Evolutionary conservation across 1,140 invertebrate species (phyloP).

Genomic region (Drosophila nebulosa): DNA sequence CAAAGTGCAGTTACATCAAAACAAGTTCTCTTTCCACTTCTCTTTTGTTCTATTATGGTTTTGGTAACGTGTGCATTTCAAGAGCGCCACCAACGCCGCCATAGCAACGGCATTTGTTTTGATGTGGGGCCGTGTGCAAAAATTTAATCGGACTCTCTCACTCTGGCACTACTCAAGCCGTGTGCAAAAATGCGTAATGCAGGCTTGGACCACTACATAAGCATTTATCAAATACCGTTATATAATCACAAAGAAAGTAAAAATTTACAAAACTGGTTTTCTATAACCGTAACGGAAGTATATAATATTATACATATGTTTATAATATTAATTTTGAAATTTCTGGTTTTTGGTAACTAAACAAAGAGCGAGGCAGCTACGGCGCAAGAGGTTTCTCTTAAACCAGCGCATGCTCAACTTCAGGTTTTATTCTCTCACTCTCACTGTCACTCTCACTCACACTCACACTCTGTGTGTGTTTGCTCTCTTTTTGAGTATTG

Average conservation of each 20-base stretch:
- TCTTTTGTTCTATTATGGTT: conserved; percentile 5
- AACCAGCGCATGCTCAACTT: conserved; percentile 28
- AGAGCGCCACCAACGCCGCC: conserved; percentile 26
- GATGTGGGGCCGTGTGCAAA: conserved; percentile 71
- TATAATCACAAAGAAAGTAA: conserved; percentile 24
- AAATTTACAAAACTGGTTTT: conserved; percentile 35
- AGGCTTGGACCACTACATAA: conserved; percentile 16
- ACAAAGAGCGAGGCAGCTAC: conserved; percentile 11
- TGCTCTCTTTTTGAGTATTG: conserved; percentile 40
- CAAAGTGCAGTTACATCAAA: conserved; percentile 43
- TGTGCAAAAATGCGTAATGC: conserved; percentile 57
- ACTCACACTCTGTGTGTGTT: conserved; percentile 4
- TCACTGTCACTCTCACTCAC: neutral
- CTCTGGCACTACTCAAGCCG: conserved; percentile 27
- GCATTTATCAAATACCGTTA: conserved; percentile 14
- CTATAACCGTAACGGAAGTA: conserved; percentile 33
- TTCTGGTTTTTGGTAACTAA: conserved; percentile 3
- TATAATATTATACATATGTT: conserved; percentile 14
- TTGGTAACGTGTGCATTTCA: conserved; percentile 56
- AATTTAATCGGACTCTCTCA: conserved; percentile 5
- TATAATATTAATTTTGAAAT: conserved; percentile 25
- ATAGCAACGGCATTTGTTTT: conserved; percentile 73
- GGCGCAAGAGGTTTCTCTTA: conserved; percentile 32
- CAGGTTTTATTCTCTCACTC: conserved; percentile 4
- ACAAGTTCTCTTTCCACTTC: neutral